phyloP scores from a whole-genome alignment of 2,888 invertebrate genomes.

The Stictocephala bisonia region DNA sequence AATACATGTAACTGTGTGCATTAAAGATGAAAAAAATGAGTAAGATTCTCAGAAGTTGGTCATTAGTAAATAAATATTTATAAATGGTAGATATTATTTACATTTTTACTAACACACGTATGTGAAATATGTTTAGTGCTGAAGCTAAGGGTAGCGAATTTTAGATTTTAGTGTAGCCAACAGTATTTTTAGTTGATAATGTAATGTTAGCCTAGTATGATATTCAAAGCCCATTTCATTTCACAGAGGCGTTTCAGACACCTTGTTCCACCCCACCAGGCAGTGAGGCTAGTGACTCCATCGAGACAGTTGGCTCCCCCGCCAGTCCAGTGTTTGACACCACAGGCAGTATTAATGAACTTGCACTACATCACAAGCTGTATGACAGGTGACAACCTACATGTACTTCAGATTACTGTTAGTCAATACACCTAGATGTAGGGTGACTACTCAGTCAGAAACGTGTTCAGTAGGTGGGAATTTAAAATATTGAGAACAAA shows the following conservation, averaged over 20 bases:
- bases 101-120: no score
- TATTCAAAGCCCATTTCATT: not conserved
- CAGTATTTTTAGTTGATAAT: not conserved
- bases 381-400: constrained; percentile 83
- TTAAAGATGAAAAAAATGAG: no score
- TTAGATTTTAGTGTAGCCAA: not conserved
- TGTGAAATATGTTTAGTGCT: no score
- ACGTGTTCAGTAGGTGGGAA: no score
- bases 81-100: no score
- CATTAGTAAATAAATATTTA: no score
- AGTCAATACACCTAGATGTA: no score
- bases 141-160: no score
- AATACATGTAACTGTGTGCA: no score
- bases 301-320: constrained; percentile 52
- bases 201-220: not conserved
- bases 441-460: no score
- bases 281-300: constrained; percentile 74
- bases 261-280: constrained; percentile 91
- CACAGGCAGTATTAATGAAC: constrained; percentile 68
- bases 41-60: no score
- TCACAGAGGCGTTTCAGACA: constrained; percentile 78
- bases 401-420: constrained; percentile 61
- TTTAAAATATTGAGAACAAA: no score
- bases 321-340: constrained; percentile 61
- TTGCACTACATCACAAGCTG: constrained; percentile 74